Base-by-base conservation (phyloP, 2,888 invertebrate species). In the Chrysodeixis includens region DNA sequence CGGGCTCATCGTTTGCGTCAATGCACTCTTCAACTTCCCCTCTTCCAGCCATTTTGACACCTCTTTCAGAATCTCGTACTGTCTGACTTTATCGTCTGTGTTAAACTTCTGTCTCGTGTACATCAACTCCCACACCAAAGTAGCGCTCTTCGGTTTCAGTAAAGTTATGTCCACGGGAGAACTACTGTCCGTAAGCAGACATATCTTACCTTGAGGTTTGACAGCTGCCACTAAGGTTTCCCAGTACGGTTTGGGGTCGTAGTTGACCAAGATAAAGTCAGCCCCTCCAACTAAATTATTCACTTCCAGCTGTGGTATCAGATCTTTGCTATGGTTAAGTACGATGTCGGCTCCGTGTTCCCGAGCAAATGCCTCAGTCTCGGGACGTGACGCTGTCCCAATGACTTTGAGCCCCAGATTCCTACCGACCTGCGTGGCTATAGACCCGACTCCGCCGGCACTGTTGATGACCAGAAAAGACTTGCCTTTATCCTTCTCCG, bases 191-290 rank as follows among this genome's bases (percentile, higher is more conserved):
- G 93, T 94, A 56, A 94, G 83, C 32, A 92, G 74, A 72, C 94
- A 93, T 30, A 94, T 94, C 69, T 78, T 90, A 1, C 94, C 94
- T 74, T 93, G 92, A 9, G 94, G 90, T 65, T 92, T 94, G 8
- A 92, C 91, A 12, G 81, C 88, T 71, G 87, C 84, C 86, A 90
- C 91, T 58, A 94, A 55, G 0, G 88, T 90, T 35, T 92, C 83
- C 94, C 94, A 94, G 54, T 94, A 94, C 1, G 92, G 92, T 44
- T 83, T 92, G 12, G 94, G 94, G 67, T 94, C 94, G 69, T 90
- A 93, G 67, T 92, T 93, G 0, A 93, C 90, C 8, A 94, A 69
- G 55, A 94, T 92, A 51, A 83, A 92, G 69, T 94, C 92, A 1
- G 94, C 92, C 44, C 92, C 93, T 30, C 79, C 82, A n/a, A 75